Base-by-base conservation (phyloP, 2,888 invertebrate genomes). In the Diplazon laetatorius region DNA sequence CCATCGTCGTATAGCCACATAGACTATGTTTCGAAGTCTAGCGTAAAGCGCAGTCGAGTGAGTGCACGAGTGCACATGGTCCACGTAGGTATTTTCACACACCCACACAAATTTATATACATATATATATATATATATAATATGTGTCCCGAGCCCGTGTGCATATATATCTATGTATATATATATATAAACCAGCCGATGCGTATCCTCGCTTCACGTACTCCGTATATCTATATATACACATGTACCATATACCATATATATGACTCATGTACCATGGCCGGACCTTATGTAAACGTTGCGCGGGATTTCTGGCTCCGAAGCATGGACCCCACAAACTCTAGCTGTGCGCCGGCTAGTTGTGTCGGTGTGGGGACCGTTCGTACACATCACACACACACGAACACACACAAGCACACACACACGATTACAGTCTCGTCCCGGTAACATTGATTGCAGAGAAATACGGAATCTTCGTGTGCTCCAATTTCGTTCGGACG, bases 401-500 rank as follows among this genome's bases (percentile, higher is more conserved):
- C 30, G 30, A 5, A 30, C 30, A 30, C 30, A 30, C 30, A 30
- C 30, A 30, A 5, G 4, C 30, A 30, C 30, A 30, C 30, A 2
- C 30, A 6, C 6, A n/a, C n/a, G n/a, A n/a, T n/a, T 52, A 52
- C 52, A 25, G 25, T 8, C n/a, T 14, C 14, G 30, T 16, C 59
- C 39, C 20, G 25, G 48, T 8, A 37, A 48, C 37, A 46, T 68
- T 55, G 14, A 37, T 60, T 4, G 60, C 50, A 9, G 70, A 14
- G 70, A 16, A 70, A 70, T 60, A 60, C 22, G 39, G 50, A 60
- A 70, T 55, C 55, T 14, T 52, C 55, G 55, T 68, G 66, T 55
- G 66, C 46, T 76, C 70, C 77, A 80, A 80, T 82, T 82, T 76
- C 59, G 65, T 68, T 44, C 46, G 55, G 30, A 42, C 74, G 44